Evolutionary conservation across 92 coral and sea anemone genomes (phyloP), one percentile per base, ranked within the genome.

Genomic region (Desmophyllum pertusum): DNA sequence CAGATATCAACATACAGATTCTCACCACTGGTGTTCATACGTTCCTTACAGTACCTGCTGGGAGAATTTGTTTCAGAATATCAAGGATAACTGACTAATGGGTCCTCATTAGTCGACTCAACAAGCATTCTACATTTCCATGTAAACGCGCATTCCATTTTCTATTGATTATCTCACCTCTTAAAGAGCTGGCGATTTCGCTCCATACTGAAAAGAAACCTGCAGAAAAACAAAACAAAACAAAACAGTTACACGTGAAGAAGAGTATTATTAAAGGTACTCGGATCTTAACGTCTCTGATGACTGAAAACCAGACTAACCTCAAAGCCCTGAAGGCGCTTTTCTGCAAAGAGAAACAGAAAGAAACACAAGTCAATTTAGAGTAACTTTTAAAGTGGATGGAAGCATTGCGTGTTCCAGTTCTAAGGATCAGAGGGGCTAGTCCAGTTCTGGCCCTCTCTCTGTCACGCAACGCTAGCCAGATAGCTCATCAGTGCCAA

Each of bases 141-240:
- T n/a, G n/a, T n/a, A n/a, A n/a, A n/a, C n/a, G n/a, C n/a, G n/a
- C n/a, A n/a, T n/a, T n/a, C n/a, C n/a, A n/a, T n/a, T n/a, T n/a
- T n/a, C n/a, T n/a, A n/a, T 29, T 6, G 27, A 64, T 6, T 2
- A 29, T 38, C 84, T 76, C 62, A 95, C 98, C 95, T 89, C 81
- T 97, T 97, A 78, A 97, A 97, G 53, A 97, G 89, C 86, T 97
- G 99, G 59, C 99, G 86, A 88, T 97, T 97, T 77, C 99, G 85
- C 81, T 97, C 99, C 99, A 97, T 97, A 70, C 99, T 97, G 90
- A 97, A 97, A 19, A 97, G 85, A 86, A 94, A 97, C 86, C 98
- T 94, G 86, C 13, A 70, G 53, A 66, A 10, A 50, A 55, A 55
- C 30, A 13, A 55, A 55, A 55, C 63, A 55, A 55, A 55, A 55